Evolutionary conservation across 2,888 invertebrate species (phyloP), one percentile per base, ranked within the genome.

Genomic region (Elmis aenea): DNA sequence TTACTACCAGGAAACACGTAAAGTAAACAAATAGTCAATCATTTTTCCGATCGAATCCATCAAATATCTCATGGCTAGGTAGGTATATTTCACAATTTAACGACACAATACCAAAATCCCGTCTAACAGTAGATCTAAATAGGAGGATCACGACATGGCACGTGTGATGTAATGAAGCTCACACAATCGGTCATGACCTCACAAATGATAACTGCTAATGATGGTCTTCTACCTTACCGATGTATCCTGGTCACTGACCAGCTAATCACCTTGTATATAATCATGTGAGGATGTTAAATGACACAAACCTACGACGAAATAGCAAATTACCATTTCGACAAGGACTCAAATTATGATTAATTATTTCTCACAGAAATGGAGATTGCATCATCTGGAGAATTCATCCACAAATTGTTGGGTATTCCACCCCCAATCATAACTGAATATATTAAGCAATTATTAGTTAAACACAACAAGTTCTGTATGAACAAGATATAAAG

Each of bases 231-330:
- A 31, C 41, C 38, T 40, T 39, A 39, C 43, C 36, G 38, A 34
- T 31, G 45, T 40, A 48, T 50, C 47, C 50, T 52, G 52, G 54
- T 54, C 54, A 54, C 45, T 52, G 54, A 54, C 54, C 54, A 54
- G 42, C 42, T 52, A 54, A 54, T 54, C 50, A 39, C 51, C 36
- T 22, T 26, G 32, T 38, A 23, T 32, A 21, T 28, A 21, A 14
- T 26, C 25, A 12, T 35, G 29, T 6, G 16, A 27, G 28, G 14
- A 11, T 26, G 18, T 11, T 13, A 29, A 12, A 27, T 35, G 35
- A 35, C 29, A 35, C 21, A 33, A 26, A 26, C 22, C 34, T 23
- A 31, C 24, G 24, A 15, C 6, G 22, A 4, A 8, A 23, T 14
- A 14, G 24, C 25, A 12, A 33, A 33, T 26, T 33, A 27, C 26